Evolutionary conservation across 2,797 vertebrate species (phyloP).

Genomic region (Pseudomugil tenellus): DNA sequence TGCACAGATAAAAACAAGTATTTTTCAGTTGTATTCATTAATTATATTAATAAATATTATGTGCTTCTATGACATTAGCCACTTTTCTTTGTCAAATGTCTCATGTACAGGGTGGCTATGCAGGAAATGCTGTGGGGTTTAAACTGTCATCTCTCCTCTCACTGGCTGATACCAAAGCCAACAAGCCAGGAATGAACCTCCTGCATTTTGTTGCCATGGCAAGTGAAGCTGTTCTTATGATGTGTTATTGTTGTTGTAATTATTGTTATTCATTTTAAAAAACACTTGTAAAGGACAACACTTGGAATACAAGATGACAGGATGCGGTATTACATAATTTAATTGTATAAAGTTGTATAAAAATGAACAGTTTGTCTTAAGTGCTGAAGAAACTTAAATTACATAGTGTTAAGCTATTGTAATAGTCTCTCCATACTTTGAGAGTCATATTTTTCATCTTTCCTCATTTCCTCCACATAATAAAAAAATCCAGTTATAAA

Average conservation of each 20-base stretch:
- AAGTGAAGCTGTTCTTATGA: constrained; percentile 42
- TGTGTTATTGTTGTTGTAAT: no score
- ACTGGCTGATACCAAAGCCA: constrained; percentile 96
- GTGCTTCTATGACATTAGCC: neutral
- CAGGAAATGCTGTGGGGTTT: constrained; percentile 97
- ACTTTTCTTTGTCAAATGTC: constrained; percentile 7
- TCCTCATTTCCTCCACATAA: neutral
- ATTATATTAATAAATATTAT: no score
- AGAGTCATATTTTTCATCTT: neutral
- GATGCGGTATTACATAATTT: neutral
- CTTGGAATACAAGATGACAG: no score
- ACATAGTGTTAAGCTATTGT: no score
- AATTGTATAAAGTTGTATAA: neutral
- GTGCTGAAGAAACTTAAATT: neutral
- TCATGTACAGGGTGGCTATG: constrained; percentile 90
- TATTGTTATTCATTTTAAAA: neutral
- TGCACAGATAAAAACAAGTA: neutral
- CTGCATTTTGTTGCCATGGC: constrained; percentile 98
- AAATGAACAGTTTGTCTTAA: neutral
- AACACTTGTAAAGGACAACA: neutral
- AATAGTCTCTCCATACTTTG: no score
- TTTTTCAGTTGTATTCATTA: neutral
- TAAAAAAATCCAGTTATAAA: neutral
- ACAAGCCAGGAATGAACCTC: constrained; percentile 98
- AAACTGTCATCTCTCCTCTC: constrained; percentile 96